Evolutionary conservation across 2,888 invertebrate species (phyloP).

Genomic region (Molanna angustata): DNA sequence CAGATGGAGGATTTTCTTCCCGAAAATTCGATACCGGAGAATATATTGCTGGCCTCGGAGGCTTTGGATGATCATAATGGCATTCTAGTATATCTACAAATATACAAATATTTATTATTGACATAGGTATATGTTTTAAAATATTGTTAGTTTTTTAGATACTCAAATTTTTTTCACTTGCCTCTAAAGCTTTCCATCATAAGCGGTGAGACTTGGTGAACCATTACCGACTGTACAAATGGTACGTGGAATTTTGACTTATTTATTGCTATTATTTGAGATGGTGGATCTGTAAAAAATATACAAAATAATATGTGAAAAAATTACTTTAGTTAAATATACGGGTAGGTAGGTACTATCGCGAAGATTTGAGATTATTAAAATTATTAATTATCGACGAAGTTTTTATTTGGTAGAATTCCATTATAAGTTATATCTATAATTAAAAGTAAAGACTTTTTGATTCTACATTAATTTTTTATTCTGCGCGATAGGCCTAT

Average conservation of each 20-base stretch:
- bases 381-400: too few species aligned
- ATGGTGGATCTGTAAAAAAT: constrained; percentile 20
- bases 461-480: too few species aligned
- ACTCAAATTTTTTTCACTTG: too few species aligned
- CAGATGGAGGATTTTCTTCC: constrained; percentile 15
- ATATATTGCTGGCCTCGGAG: constrained; percentile 35
- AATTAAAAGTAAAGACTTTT: too few species aligned
- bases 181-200: constrained; percentile 61
- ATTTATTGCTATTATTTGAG: constrained; percentile 3
- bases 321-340: too few species aligned
- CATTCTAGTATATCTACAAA: constrained; percentile 55
- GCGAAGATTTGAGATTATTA: too few species aligned
- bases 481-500: too few species aligned
- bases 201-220: constrained; percentile 51
- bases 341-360: too few species aligned
- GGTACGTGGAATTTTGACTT: constrained; percentile 15
- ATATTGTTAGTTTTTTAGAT: too few species aligned
- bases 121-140: neutral
- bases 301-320: constrained; percentile 42
- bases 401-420: too few species aligned
- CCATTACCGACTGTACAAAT: constrained; percentile 44
- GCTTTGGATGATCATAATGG: constrained; percentile 60
- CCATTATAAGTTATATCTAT: too few species aligned
- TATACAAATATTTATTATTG: neutral
- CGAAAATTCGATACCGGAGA: neutral